These are phyloP conservation scores for Sarcophaga bullata DNA, from an alignment of 1,140 invertebrate species.

Conservation along the genomic window DNA sequence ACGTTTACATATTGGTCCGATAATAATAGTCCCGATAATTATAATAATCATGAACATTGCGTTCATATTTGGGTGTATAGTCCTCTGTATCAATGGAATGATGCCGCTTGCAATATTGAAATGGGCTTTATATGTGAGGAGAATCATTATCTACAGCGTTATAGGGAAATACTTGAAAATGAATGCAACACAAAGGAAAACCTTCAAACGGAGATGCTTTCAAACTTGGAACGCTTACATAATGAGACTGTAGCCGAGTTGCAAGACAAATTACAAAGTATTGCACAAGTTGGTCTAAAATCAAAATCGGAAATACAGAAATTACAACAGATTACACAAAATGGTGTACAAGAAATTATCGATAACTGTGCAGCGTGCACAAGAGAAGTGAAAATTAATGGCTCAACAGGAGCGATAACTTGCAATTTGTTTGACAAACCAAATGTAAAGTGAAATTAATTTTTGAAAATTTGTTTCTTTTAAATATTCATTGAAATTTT, in stretches of 20 bases:
- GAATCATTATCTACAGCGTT: neutral
- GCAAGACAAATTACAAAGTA: neutral
- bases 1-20: neutral
- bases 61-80: neutral
- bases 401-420: no score
- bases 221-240: neutral
- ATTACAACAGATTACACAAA: neutral
- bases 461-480: no score
- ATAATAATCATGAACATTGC: neutral
- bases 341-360: neutral
- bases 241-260: neutral
- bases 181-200: neutral
- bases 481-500: no score
- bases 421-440: no score
- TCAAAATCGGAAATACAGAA: neutral
- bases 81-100: neutral
- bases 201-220: neutral
- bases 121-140: conserved; percentile 8
- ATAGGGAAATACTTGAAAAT: neutral
- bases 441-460: no score
- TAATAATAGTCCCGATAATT: neutral
- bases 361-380: neutral
- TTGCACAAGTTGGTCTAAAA: neutral
- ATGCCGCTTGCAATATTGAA: neutral
- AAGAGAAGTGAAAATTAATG: no score